Base-by-base conservation (phyloP, 2,113 vertebrate genomes). In the Elgaria multicarinata region DNA sequence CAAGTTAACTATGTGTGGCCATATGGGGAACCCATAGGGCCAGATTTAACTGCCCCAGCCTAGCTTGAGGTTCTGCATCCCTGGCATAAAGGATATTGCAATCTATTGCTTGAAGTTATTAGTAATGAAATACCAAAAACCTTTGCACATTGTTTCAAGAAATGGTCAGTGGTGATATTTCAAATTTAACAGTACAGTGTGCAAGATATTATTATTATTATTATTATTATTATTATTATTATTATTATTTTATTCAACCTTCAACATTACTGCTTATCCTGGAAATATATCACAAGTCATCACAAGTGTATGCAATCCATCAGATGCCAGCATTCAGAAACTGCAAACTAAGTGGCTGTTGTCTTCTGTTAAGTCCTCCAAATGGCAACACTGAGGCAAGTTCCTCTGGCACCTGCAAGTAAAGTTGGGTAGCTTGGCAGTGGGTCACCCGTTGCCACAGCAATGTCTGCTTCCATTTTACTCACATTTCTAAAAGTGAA, bases 401-500 rank as follows among this genome's bases (percentile, higher is more conserved):
- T 86, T 86, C 36, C 46, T 75, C 33, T 44, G 31, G 82, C 82
- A 69, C 71, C 22, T 76, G 39, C 36, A 75, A 39, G 50, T 86
- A 55, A 53, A 79, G 66, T 80, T 72, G 14, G 36, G 36, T 53
- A 71, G 66, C 16, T 33, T 88, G 77, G 67, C 64, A 78, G 42
- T 20, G 22, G 39, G 72, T 74, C 13, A 62, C 50, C 42, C 77
- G 39, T 26, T 55, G 66, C 46, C 58, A 22, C 9, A 80, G 50
- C 78, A 71, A 88, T 88, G 46, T 88, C 87, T 81, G 64, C 6
- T 80, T 88, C 36, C 31, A 88, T 88, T 88, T 72, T 80, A 81
- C 16, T 71, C 46, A 81, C 31, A 88, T 72, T 80, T 87, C 67
- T 67, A 39, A n/a, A 81, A 58, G 46, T 88, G 77, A 71, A 33